phyloP scores from a whole-genome alignment of 2,113 vertebrate species.

The Microtus oregoni region DNA sequence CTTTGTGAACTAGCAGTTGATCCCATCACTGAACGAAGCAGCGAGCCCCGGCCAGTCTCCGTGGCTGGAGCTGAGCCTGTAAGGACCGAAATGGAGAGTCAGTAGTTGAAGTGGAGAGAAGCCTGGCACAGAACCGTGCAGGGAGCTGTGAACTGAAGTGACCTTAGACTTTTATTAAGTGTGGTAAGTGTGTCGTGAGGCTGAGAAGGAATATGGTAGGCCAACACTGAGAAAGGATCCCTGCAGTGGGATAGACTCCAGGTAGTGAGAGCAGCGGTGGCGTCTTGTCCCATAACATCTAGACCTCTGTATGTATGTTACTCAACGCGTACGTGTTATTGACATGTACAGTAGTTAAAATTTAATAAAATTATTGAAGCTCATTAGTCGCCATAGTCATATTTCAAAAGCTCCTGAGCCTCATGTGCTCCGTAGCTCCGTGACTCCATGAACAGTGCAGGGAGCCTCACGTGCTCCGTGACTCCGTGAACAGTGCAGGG shows the following conservation, averaged over 20 bases:
- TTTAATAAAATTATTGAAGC: background rate
- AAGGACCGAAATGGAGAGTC: background rate
- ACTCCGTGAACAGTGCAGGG: no score
- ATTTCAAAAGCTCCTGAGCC: background rate
- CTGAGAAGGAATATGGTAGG: background rate
- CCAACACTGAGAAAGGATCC: background rate
- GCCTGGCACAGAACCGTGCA: background rate
- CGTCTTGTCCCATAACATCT: background rate
- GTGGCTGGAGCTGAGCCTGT: background rate
- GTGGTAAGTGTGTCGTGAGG: background rate
- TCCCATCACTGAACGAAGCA: background rate
- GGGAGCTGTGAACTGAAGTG: background rate
- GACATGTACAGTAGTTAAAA: constrained; percentile 7
- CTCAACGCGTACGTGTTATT: background rate
- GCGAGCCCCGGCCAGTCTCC: background rate
- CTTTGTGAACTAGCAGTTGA: background rate
- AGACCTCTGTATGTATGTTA: background rate
- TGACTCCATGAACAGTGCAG: no score
- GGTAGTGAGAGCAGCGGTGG: background rate
- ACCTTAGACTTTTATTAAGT: background rate
- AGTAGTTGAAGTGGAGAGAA: background rate
- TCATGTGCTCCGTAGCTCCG: background rate
- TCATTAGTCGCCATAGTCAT: background rate
- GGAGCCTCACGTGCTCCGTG: no score
- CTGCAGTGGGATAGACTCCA: background rate